Evolutionary conservation across 2,797 vertebrate genomes (phyloP).

Genomic region (Pitangus sulphuratus): DNA sequence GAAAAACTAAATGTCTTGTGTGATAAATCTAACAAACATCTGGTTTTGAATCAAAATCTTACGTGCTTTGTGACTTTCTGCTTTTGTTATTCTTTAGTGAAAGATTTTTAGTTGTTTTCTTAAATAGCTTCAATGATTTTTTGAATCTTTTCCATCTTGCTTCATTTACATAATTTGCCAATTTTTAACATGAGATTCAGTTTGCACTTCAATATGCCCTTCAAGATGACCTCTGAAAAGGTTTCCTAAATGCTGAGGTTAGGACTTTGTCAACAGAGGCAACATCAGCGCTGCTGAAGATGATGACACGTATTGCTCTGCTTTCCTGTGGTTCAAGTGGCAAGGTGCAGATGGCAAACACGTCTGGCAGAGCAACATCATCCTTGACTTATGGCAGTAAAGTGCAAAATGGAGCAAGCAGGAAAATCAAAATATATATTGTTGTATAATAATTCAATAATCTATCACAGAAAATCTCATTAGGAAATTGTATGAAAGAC

Average conservation of each 20-base stretch:
- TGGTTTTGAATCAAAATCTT: background rate
- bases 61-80: background rate
- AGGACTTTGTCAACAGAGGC: background rate
- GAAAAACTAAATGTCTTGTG: background rate
- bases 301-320: background rate
- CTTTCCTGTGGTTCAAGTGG: background rate
- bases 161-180: constrained; percentile 10
- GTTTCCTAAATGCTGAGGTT: constrained; percentile 38
- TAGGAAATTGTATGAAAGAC: background rate
- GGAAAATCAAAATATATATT: background rate
- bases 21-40: background rate
- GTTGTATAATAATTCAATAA: background rate
- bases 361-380: background rate
- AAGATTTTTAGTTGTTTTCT: background rate
- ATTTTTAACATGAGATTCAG: background rate
- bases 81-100: background rate
- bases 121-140: background rate
- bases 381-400: background rate
- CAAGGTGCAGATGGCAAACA: background rate
- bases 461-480: background rate
- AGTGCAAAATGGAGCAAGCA: background rate
- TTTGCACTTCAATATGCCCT: constrained; percentile 3
- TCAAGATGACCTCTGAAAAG: constrained; percentile 19
- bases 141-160: background rate
- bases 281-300: background rate